Conservation (phyloP, 2,888 invertebrate species). For the Drosophila neutralis region DNA sequence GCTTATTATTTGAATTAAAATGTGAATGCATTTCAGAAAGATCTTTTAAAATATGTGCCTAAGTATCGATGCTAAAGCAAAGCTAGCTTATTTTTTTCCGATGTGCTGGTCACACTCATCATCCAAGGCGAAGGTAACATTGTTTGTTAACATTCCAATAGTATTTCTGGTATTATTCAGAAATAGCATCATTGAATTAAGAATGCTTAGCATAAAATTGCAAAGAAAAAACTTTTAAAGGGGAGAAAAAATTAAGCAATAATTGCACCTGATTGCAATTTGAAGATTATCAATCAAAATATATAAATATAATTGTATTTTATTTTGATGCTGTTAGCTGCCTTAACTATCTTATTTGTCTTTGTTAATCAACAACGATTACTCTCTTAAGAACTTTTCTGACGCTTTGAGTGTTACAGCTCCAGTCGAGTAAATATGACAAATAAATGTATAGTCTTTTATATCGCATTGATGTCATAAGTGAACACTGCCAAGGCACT, state of each 20-base stretch:
- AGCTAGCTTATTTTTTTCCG: background rate
- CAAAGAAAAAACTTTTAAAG: background rate
- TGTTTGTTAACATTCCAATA: background rate
- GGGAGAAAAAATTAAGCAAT: background rate
- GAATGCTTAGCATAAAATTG: background rate
- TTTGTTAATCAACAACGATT: background rate
- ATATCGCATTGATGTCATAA: slow-evolving; percentile 4
- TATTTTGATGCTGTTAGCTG: background rate
- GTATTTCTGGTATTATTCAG: background rate
- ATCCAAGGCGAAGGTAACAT: background rate
- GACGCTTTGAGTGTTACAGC: background rate
- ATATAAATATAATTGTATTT: background rate
- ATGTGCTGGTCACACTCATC: slow-evolving; percentile 13
- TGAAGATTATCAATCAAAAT: background rate
- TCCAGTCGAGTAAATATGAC: background rate
- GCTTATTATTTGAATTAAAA: background rate
- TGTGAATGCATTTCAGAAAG: background rate
- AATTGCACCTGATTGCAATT: background rate
- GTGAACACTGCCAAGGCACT: background rate
- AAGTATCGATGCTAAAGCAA: background rate
- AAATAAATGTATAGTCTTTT: background rate
- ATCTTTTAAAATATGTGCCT: background rate
- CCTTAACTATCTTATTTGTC: background rate
- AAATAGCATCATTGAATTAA: background rate
- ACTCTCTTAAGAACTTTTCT: background rate